Conservation (phyloP, 2,113 vertebrate genomes). For the Aspiorhynchus laticeps region DNA sequence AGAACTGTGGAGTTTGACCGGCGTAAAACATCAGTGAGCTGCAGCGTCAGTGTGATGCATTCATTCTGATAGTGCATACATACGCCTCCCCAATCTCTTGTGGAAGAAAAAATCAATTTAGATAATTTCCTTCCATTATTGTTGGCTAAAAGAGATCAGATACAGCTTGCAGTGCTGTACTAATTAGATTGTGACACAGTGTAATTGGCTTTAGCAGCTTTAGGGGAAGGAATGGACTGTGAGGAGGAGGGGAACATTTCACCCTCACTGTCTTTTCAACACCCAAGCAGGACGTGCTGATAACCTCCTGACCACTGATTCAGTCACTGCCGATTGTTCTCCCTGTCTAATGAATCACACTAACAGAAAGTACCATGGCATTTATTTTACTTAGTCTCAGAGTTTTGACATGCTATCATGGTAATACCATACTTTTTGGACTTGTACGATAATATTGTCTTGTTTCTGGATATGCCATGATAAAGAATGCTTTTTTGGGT, state of each 20-base stretch:
- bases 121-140: constrained; percentile 54
- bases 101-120: constrained; percentile 43
- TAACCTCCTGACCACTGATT: constrained; percentile 1
- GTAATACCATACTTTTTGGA: background rate
- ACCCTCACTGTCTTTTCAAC: background rate
- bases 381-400: background rate
- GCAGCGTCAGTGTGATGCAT: background rate
- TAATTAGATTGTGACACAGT: constrained; percentile 59
- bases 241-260: constrained; percentile 15
- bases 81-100: background rate
- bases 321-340: too few species aligned
- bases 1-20: too few species aligned
- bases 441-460: too few species aligned
- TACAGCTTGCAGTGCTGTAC: constrained; percentile 50
- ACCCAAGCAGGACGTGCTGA: background rate
- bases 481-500: background rate
- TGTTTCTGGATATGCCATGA: background rate
- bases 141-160: constrained; percentile 55
- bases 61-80: background rate
- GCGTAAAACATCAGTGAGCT: background rate
- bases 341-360: too few species aligned
- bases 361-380: background rate
- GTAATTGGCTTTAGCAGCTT: constrained; percentile 56
- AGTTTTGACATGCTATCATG: background rate
- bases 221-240: constrained; percentile 42